Base-by-base conservation (phyloP, 1,140 invertebrate genomes). In the Drosophila leontia region DNA sequence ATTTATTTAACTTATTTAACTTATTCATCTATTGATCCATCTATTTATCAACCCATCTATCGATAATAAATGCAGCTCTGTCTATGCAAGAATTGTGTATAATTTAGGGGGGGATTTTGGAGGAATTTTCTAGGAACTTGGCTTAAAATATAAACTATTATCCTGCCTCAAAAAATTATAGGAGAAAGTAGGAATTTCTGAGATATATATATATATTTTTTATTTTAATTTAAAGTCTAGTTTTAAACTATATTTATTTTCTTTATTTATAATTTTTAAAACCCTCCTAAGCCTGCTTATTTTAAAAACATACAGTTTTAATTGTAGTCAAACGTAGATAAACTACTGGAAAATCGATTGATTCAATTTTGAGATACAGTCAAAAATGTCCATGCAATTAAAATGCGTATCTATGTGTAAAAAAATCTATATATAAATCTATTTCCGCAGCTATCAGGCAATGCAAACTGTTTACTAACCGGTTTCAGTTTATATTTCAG, bases 1-100 rank as follows among this genome's bases (percentile, higher is more conserved):
- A 88, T 90, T 90, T 88, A 91, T 79, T 77, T 90, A 78, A 76
- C 88, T 90, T 81, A 51, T 68, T 80, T 90, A 78, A 76, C 88
- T 90, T 81, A 51, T 68, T 80, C 26, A 41, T 55, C 48, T 74
- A 63, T 53, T 56, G 62, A 75, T 50, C 42, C 35, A 41, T 55
- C 50, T 74, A 75, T 75, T 56, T 75, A 75, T 75, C 41, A 45
- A 7, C 57, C 69, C 26, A 61, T 41, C 53, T 71, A 78, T 67
- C 55, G 17, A 80, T 56, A 87, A 86, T 76, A 86, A 72, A 55
- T 60, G 63, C 71, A 51, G 41, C 45, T 75, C 34, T 56, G 58
- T 39, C 78, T 81, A 62, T 75, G 29, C 42, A 67, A 45, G 13
- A 11, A 2, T 34, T 41, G 19, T 29, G 29, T 13, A 17, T n/a